Base-by-base conservation (phyloP, 2,113 vertebrate species). In the Ivindomyrus marchei region DNA sequence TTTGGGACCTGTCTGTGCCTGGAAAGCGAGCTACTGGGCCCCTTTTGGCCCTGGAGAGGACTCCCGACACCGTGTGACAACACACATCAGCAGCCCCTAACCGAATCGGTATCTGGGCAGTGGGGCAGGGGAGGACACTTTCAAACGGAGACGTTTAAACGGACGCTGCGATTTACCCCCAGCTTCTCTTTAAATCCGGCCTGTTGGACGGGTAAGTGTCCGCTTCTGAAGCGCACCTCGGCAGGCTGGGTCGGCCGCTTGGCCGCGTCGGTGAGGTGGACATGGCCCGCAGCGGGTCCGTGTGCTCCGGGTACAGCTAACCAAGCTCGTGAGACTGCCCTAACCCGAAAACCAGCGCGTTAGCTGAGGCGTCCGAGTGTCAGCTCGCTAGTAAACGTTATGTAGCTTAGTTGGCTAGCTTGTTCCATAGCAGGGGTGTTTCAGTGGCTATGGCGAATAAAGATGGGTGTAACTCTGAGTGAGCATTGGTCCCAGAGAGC, bases 151-250 rank as follows among this genome's bases (percentile, higher is more conserved):
- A 11, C 24, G 62, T 27, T 66, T 27, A 66, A 66, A 11, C 62
- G 62, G 62, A 27, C 62, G 62, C 74, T 36, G 89, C 94, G 92
- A 93, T 93, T 90, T 85, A 93, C 86, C 90, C 19, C 77, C 90
- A 70, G 89, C 88, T 90, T 92, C 90, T 91, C 92, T 90, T 92
- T 91, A 90, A 90, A 88, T 87, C 95, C 94, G 95, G 95, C 95
- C 95, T 95, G 93, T 95, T 93, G 95, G 89, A 92, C 94, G 93
- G 95, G 95, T 96, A 93, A 96, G 95, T 95, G 88, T 39, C 88
- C 85, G 88, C 89, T 52, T 62, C 4, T 47, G 62, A 31, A 50
- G 45, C 52, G 46, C 45, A 80, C 74, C 74, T 36, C 83, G 83
- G 24, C 83, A 24, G 45, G 46, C 19, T 85, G 39, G 19, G 19